Conservation (phyloP, 2,797 vertebrate genomes). For the Anableps anableps region DNA sequence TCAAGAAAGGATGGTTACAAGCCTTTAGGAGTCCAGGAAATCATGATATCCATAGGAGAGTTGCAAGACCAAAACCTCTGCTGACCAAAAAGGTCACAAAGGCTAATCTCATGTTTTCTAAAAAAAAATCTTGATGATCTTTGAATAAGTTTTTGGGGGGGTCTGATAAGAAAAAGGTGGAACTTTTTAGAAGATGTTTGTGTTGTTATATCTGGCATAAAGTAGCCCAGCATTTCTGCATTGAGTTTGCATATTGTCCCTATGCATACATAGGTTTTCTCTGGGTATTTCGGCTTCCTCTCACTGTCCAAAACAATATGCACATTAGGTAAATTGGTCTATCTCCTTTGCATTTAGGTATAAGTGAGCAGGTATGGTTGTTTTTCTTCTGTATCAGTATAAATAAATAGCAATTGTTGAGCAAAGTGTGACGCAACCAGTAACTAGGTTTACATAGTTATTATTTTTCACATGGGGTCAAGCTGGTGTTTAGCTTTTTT, state of each 20-base stretch:
- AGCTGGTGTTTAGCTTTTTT: too few relatives aligned
- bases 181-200: background rate
- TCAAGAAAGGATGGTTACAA: background rate
- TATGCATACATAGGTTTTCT: background rate
- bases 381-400: background rate
- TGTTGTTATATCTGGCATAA: background rate
- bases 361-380: background rate
- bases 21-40: background rate
- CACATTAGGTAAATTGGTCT: too few relatives aligned
- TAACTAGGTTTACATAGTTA: background rate
- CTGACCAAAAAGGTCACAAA: background rate
- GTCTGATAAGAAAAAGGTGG: background rate
- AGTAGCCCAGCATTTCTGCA: background rate
- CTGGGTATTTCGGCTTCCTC: background rate
- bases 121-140: background rate
- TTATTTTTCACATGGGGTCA: background rate
- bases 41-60: background rate
- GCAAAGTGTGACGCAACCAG: background rate
- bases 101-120: background rate
- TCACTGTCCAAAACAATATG: background rate
- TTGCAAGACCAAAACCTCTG: background rate
- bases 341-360: background rate
- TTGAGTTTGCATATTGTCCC: background rate
- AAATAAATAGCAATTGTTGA: background rate
- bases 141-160: background rate